Base-by-base conservation (phyloP, 2,888 invertebrate genomes). In the Melipona bicolor region DNA sequence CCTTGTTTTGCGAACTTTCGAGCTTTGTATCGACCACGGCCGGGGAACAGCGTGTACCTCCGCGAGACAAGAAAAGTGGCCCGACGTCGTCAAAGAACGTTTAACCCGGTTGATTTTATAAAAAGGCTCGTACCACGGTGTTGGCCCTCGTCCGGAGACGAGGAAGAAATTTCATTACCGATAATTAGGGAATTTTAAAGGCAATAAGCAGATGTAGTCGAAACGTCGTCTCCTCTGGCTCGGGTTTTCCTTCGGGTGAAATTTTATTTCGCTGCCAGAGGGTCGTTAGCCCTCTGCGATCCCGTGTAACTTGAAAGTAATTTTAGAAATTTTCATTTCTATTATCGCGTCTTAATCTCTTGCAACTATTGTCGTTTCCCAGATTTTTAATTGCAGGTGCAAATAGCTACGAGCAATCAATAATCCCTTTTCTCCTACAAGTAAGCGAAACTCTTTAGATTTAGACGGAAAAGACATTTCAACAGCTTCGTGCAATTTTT, bases 31-130 rank as follows among this genome's bases (percentile, higher is more conserved):
- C 72, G 77, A 73, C 73, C 77, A 61, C 71, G n/a, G 5, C 9
- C 43, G 43, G 43, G 17, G 50, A 52, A 32, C 50, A 21, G 49
- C 3, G 49, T 56, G 50, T 52, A 32, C 62, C 4, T n/a, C 36
- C 15, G n/a, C 61, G 64, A 50, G 21, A 32, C 32, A 72, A 27
- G 75, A 65, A 62, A 69, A 36, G 49, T 15, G 17, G 50, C 0
- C 43, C 36, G 67, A 59, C 13, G 62, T 85, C 79, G 76, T 88
- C 75, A 80, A 88, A 83, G 83, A 83, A 68, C 83, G 73, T 73
- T 88, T 86, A 86, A 86, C 73, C 73, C 61, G 36, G 72, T 68
- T 84, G 79, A 86, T 83, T 67, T 67, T 50, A 61, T 71, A 77
- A 81, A 77, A 83, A 43, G 83, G 50, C 68, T 43, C 64, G 43